These are phyloP conservation scores for Philhelius pedissequus DNA, from an alignment of 2,888 invertebrate species.

Conservation along the genomic window DNA sequence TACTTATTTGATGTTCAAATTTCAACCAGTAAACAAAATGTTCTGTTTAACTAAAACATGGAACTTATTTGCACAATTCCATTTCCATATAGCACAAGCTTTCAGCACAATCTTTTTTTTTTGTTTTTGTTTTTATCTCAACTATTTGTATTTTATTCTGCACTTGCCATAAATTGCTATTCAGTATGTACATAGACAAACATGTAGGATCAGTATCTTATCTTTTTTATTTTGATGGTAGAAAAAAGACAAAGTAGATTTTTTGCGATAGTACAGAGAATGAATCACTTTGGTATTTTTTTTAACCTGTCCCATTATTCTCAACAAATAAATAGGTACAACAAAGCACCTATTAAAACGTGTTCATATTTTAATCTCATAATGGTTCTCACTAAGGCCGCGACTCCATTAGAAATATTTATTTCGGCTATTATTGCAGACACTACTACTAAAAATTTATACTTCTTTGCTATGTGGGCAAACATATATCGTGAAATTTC, in stretches of 20 bases:
- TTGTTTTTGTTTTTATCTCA: not conserved
- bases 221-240: not conserved
- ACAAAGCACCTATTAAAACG: not conserved
- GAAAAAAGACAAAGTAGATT: not conserved
- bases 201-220: slow-evolving; percentile 37
- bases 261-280: not conserved
- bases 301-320: not conserved
- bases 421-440: too few species aligned
- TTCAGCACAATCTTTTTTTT: not conserved
- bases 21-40: too few species aligned
- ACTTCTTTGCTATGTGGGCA: too few species aligned
- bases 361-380: too few species aligned
- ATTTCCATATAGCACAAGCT: not conserved
- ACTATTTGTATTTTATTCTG: not conserved
- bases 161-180: not conserved
- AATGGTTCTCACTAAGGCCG: too few species aligned
- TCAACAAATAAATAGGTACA: not conserved
- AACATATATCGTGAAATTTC: too few species aligned
- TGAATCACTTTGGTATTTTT: not conserved
- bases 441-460: too few species aligned
- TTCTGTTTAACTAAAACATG: not conserved
- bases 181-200: too few species aligned
- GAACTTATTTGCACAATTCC: not conserved
- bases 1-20: too few species aligned
- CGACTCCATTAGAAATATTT: too few species aligned